Conservation (phyloP, 2,113 vertebrate species). For the Pseudonaja textilis region DNA sequence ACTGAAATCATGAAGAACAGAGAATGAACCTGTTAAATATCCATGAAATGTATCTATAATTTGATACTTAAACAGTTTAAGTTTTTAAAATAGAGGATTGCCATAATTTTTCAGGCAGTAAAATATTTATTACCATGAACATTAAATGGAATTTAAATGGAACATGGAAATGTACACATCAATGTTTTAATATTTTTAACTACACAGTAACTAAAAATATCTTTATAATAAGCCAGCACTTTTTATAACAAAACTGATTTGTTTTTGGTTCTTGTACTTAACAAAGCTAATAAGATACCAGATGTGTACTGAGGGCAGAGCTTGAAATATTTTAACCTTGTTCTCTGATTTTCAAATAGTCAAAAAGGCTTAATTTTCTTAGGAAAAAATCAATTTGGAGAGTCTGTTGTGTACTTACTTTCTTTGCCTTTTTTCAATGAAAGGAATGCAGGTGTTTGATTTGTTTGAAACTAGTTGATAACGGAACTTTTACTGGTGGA, state of each 20-base stretch:
- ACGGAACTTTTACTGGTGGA: not conserved
- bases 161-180: not conserved
- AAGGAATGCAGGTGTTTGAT: not conserved
- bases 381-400: not conserved
- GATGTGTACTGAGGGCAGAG: not conserved
- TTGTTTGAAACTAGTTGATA: not conserved
- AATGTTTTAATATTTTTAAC: not conserved
- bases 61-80: not conserved
- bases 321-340: not conserved
- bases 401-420: not conserved
- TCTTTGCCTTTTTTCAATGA: not conserved
- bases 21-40: not conserved
- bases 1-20: not conserved
- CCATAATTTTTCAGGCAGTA: not conserved
- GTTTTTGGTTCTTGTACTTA: not conserved
- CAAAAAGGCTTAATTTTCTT: not conserved
- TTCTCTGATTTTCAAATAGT: not conserved
- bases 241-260: rapidly evolving
- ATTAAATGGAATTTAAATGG: no score
- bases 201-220: not conserved
- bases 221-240: not conserved
- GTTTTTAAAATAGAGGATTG: not conserved
- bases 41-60: not conserved
- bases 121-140: not conserved
- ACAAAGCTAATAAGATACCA: not conserved